Evolutionary conservation across 2,797 vertebrate species (phyloP).

Genomic region (Myotis myotis): DNA sequence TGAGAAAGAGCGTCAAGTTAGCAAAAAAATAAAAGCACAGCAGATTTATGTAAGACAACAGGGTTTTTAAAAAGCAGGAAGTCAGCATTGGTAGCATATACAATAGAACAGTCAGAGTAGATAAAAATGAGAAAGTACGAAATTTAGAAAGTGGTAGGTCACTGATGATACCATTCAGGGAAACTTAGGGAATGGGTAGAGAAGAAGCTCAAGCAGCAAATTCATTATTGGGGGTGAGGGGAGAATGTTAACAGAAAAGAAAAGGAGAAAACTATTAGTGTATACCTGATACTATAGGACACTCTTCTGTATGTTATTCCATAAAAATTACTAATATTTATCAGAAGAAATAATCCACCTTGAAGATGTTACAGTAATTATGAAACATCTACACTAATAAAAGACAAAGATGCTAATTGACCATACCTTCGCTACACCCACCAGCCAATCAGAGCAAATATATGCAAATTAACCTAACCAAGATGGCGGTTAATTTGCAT

Average conservation of each 20-base stretch:
- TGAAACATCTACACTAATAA: not conserved
- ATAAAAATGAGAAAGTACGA: not conserved
- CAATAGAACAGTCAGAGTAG: not conserved
- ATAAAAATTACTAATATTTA: not conserved
- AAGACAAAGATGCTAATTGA: no score
- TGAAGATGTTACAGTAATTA: not conserved
- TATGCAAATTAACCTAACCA: no score
- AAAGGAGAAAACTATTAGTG: not conserved
- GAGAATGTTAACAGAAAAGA: not conserved
- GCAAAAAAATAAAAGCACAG: not conserved
- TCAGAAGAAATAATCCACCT: not conserved
- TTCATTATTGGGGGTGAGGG: not conserved
- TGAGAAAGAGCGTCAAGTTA: not conserved
- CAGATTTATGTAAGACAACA: not conserved
- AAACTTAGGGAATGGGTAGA: not conserved
- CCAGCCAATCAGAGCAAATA: no score
- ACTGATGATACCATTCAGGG: not conserved
- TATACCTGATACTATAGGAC: not conserved
- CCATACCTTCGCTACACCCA: no score
- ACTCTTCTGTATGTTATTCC: not conserved
- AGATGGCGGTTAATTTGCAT: no score
- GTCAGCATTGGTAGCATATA: not conserved
- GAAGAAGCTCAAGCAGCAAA: not conserved
- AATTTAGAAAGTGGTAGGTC: not conserved
- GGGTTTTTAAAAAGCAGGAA: not conserved